Evolutionary conservation across 2,113 vertebrate species (phyloP).

Genomic region (Lathamus discolor): DNA sequence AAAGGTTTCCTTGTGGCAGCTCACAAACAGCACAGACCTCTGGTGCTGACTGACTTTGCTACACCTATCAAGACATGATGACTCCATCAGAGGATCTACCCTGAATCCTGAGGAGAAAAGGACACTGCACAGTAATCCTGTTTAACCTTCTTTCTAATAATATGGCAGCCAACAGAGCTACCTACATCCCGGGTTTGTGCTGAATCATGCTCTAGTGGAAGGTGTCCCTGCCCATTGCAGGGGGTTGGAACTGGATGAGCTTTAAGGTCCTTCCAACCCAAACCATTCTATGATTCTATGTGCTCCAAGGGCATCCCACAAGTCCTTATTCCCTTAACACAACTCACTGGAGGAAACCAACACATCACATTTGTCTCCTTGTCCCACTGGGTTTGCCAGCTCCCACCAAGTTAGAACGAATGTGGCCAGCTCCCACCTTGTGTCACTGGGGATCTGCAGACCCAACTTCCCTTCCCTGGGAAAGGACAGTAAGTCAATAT

Average conservation of each 20-base stretch:
- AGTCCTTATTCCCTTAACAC: neutral
- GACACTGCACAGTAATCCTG: neutral
- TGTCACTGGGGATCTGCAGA: neutral
- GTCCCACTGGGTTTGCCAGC: neutral
- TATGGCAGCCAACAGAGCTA: constrained; percentile 1
- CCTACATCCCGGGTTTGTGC: neutral
- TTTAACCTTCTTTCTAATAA: constrained; percentile 41
- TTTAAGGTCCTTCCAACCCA: neutral
- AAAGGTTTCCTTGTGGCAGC: neutral
- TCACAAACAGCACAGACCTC: neutral
- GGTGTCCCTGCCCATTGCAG: neutral
- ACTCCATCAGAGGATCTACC: neutral
- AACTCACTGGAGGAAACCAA: neutral
- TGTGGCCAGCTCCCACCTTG: neutral
- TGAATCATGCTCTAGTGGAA: neutral
- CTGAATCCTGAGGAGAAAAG: neutral
- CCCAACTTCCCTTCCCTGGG: neutral
- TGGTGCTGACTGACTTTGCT: neutral
- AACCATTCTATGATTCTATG: neutral
- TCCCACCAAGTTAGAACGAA: neutral
- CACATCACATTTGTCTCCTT: fast-evolving
- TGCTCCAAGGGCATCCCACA: neutral
- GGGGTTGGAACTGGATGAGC: too few relatives aligned
- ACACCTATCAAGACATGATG: neutral
- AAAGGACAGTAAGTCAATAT: neutral